Conservation (phyloP, 2,113 vertebrate genomes). For the Echinops telfairi region DNA sequence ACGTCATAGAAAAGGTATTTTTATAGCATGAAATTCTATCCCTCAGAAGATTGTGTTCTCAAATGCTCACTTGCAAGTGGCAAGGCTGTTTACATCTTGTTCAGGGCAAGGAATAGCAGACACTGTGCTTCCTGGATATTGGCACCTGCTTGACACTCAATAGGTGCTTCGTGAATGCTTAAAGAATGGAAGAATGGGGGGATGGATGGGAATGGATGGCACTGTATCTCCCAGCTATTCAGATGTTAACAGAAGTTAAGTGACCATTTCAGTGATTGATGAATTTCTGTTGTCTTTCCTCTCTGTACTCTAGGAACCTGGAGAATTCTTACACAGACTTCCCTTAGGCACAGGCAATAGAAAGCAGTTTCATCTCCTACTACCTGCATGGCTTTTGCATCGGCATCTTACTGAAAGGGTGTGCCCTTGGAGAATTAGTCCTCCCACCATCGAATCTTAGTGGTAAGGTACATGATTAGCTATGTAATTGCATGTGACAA, state of each 20-base stretch:
- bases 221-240: background rate
- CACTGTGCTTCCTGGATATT: background rate
- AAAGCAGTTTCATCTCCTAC: background rate
- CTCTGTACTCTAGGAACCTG: background rate
- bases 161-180: background rate
- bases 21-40: background rate
- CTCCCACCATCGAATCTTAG: background rate
- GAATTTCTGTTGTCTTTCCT: background rate
- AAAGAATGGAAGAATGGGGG: background rate
- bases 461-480: background rate
- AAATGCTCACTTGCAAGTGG: background rate
- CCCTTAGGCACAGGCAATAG: background rate
- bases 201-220: background rate
- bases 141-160: background rate
- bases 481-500: background rate
- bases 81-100: background rate
- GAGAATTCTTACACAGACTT: background rate
- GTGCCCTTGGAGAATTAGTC: background rate
- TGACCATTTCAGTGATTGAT: background rate
- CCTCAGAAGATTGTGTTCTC: background rate
- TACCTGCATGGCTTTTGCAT: background rate
- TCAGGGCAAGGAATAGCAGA: background rate
- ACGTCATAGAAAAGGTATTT: conserved; percentile 38
- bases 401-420: background rate
- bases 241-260: background rate